These are phyloP conservation scores for Caloenas nicobarica DNA, from an alignment of 2,113 vertebrate genomes.

Conservation along the genomic window DNA sequence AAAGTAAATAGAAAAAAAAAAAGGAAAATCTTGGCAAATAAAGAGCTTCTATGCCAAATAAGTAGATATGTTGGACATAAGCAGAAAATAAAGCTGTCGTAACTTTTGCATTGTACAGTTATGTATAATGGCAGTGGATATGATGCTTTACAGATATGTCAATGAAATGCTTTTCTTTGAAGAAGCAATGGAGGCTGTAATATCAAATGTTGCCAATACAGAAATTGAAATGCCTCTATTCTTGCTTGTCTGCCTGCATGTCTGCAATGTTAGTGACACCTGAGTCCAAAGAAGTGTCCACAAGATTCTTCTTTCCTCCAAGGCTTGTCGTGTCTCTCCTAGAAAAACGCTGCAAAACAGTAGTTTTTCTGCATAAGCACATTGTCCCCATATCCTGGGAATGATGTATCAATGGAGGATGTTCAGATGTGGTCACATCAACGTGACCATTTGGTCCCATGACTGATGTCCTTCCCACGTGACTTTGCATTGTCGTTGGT, in stretches of 20 bases:
- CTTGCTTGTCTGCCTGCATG: not conserved
- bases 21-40: not conserved
- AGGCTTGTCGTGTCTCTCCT: not conserved
- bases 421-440: not conserved
- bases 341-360: not conserved
- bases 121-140: not conserved
- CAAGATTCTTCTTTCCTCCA: not conserved
- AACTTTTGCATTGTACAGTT: not conserved
- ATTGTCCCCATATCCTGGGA: not conserved
- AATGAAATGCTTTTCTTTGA: not conserved
- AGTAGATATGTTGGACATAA: not conserved
- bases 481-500: not conserved
- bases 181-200: not conserved
- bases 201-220: not conserved
- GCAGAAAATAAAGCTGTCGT: not conserved
- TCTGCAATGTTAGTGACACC: not conserved
- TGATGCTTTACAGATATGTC: not conserved
- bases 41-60: not conserved
- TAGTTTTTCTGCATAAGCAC: not conserved
- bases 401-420: not conserved
- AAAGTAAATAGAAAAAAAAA: not conserved
- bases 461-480: not conserved
- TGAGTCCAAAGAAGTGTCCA: not conserved
- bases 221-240: not conserved
- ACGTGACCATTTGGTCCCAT: not conserved